Conservation (phyloP, 2,888 invertebrate species). For the Hypomecis punctinalis region DNA sequence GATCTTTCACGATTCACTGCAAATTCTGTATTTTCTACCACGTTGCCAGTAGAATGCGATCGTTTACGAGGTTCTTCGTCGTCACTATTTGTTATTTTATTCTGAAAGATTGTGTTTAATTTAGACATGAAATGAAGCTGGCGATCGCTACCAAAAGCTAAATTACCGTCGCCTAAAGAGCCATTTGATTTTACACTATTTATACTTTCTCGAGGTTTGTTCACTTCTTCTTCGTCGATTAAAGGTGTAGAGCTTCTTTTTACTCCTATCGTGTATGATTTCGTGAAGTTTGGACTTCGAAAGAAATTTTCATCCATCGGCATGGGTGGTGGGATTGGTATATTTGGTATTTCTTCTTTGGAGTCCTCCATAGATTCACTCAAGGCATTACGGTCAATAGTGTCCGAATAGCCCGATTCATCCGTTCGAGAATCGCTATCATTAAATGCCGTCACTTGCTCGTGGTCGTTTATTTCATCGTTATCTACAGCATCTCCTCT, state of each 20-base stretch:
- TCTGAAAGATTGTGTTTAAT: constrained; percentile 72
- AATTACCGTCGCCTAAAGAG: constrained; percentile 61
- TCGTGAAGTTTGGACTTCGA: constrained; percentile 54
- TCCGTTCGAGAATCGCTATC: constrained; percentile 78
- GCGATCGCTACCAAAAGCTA: constrained; percentile 68
- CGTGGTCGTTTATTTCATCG: constrained; percentile 54
- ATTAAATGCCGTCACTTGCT: constrained; percentile 68
- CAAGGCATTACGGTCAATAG: constrained; percentile 65
- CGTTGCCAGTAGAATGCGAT: constrained; percentile 73
- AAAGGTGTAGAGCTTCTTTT: constrained; percentile 42
- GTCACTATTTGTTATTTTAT: constrained; percentile 60
- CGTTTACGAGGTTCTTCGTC: constrained; percentile 65
- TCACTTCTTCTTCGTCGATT: constrained; percentile 48
- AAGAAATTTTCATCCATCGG: constrained; percentile 73
- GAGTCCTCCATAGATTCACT: constrained; percentile 59
- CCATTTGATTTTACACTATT: constrained; percentile 61
- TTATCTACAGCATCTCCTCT: constrained; percentile 44
- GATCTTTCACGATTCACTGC: constrained; percentile 56
- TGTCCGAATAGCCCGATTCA: constrained; percentile 80
- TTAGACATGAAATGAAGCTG: constrained; percentile 76
- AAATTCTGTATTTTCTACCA: constrained; percentile 56
- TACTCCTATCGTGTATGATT: constrained; percentile 58
- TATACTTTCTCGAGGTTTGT: constrained; percentile 60
- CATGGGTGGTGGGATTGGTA: constrained; percentile 75
- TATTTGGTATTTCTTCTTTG: constrained; percentile 59